Base-by-base conservation (phyloP, 1,140 invertebrate genomes). In the Anastrepha ludens region DNA sequence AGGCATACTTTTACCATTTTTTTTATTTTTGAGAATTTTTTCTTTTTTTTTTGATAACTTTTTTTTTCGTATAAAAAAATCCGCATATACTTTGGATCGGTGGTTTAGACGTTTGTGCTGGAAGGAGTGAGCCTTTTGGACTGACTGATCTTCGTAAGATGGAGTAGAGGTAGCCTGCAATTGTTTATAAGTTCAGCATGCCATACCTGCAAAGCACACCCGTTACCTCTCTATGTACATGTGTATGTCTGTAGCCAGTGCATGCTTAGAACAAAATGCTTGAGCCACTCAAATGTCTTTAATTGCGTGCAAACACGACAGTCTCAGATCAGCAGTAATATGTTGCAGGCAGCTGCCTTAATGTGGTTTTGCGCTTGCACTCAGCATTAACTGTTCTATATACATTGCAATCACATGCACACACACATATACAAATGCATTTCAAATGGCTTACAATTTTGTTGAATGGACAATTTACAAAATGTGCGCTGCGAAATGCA, bases 271-370 rank as follows among this genome's bases (percentile, higher is more conserved):
- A 74, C 70, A 74, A 74, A 74, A 74, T 74, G 13, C 13, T 41
- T n/a, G 65, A 39, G 9, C n/a, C 9, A 8, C 62, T 20, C n/a
- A 47, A 47, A 41, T 47, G 44, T n/a, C 15, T 74, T 41, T 74
- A 74, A 74, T 74, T 74, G 70, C 44, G 44, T 2, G 70, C 70
- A 74, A 74, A 50, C 70, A 74, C 70, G 70, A 15, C 44, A 74
- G 17, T 44, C 29, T 7, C 39, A 74, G 44, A 74, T 74, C 70
- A 74, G 17, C 70, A 20, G 20, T 8, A 44, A 70, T n/a, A 41
- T 70, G 39, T 70, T 70, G 65, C 39, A 41, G 39, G 65, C 65
- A 41, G 29, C 15, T 74, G 41, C 47, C 0, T 47, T n/a, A 70
- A 74, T 74, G 44, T 15, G n/a, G 13, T 50, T 1, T 74, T 47